Conservation (phyloP, 2,888 invertebrate species). For the Synanthedon vespiformis region DNA sequence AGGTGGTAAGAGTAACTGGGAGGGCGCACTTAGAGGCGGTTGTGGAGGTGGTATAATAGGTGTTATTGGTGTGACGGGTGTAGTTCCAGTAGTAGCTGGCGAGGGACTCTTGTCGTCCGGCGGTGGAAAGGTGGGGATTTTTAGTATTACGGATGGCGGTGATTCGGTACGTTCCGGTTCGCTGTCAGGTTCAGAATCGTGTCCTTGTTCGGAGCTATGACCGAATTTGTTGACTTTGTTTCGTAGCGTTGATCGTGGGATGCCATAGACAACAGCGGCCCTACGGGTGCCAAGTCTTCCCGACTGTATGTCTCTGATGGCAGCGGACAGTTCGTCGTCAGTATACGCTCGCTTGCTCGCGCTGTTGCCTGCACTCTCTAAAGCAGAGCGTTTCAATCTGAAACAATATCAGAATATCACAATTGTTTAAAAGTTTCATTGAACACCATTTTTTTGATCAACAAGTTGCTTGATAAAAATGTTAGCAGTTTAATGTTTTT, state of each 20-base stretch:
- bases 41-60: slow-evolving; percentile 55
- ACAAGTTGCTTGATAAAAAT: too few species aligned
- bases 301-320: slow-evolving; percentile 93
- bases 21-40: slow-evolving; percentile 42
- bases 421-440: too few species aligned
- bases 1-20: slow-evolving; percentile 55
- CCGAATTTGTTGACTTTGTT: slow-evolving; percentile 90
- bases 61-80: slow-evolving; percentile 57
- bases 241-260: slow-evolving; percentile 94
- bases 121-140: slow-evolving; percentile 91
- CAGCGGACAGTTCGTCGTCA: slow-evolving; percentile 94
- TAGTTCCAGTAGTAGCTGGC: slow-evolving; percentile 53
- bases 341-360: slow-evolving; percentile 86
- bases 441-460: too few species aligned
- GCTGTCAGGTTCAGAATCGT: slow-evolving; percentile 71
- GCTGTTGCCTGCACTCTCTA: slow-evolving; percentile 55
- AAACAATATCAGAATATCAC: slow-evolving; percentile 25
- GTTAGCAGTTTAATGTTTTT: too few species aligned
- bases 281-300: slow-evolving; percentile 93
- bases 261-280: slow-evolving; percentile 95
- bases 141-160: slow-evolving; percentile 82
- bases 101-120: slow-evolving; percentile 61
- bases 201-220: slow-evolving; percentile 77
- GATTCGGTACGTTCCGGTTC: slow-evolving; percentile 62
- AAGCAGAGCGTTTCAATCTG: slow-evolving; percentile 51